Evolutionary conservation across 2,888 invertebrate species (phyloP).

Genomic region (Fragum fragum): DNA sequence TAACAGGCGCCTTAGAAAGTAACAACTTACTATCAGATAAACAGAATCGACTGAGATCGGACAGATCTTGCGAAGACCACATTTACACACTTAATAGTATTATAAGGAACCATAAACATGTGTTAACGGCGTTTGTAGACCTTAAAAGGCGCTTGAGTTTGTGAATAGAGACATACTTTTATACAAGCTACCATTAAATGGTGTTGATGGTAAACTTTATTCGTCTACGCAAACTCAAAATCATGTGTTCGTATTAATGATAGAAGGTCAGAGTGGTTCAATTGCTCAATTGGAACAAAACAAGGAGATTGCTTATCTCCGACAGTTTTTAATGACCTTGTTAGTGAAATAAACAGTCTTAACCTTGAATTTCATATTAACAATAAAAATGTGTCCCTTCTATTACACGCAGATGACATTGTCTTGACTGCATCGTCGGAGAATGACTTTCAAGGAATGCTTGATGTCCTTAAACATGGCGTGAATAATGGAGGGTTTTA

Average conservation of each 20-base stretch:
- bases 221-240: background rate
- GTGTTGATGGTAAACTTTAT: constrained; percentile 37
- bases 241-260: constrained; percentile 35
- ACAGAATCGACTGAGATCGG: constrained; percentile 42
- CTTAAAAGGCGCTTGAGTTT: too few species aligned
- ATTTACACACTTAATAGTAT: constrained; percentile 39
- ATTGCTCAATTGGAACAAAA: constrained; percentile 19
- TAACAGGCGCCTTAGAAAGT: constrained; percentile 34
- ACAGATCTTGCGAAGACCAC: constrained; percentile 53
- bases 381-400: constrained; percentile 21
- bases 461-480: constrained; percentile 41
- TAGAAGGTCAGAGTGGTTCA: constrained; percentile 39
- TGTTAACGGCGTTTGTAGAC: constrained; percentile 33
- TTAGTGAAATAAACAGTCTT: constrained; percentile 34
- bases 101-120: constrained; percentile 19
- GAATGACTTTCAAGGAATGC: constrained; percentile 34
- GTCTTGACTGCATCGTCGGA: constrained; percentile 25
- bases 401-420: constrained; percentile 47
- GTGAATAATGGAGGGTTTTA: constrained; percentile 34
- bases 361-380: constrained; percentile 23
- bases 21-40: constrained; percentile 40
- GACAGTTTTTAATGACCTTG: constrained; percentile 48
- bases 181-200: constrained; percentile 40
- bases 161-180: constrained; percentile 31
- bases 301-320: constrained; percentile 46